phyloP scores from a whole-genome alignment of 2,888 invertebrate species.

The Aspidiotus destructor region DNA sequence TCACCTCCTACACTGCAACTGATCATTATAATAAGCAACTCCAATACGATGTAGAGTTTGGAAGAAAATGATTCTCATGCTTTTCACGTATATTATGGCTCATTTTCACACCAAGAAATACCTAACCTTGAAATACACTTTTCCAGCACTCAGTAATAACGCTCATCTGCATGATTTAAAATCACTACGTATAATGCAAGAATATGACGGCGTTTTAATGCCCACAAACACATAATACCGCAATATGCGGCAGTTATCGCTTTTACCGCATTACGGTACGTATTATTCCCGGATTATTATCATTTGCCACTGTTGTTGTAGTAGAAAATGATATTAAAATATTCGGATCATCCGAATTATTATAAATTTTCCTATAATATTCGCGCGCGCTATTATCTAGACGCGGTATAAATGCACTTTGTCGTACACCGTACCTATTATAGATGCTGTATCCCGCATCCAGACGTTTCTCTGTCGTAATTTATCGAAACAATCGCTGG shows the following conservation, averaged over 20 bases:
- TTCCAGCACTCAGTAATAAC: background rate
- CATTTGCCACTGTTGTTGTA: slow-evolving; percentile 8
- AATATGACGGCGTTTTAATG: slow-evolving; percentile 5
- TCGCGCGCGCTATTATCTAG: background rate
- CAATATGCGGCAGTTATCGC: slow-evolving; percentile 6
- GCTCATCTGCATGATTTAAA: slow-evolving; percentile 4
- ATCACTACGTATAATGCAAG: background rate
- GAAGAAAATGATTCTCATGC: too few relatives aligned
- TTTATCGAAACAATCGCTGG: background rate
- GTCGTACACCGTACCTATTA: too few relatives aligned
- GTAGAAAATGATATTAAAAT: slow-evolving; percentile 24
- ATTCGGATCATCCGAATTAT: slow-evolving; percentile 26
- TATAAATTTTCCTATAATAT: slow-evolving; percentile 13
- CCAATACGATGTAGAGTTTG: too few relatives aligned
- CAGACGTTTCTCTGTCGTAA: background rate
- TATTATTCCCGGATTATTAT: slow-evolving; percentile 28
- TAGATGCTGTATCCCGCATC: background rate
- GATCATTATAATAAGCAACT: too few relatives aligned
- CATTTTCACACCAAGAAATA: background rate
- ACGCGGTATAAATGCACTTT: too few relatives aligned
- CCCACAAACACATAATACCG: slow-evolving; percentile 1
- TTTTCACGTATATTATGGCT: too few relatives aligned
- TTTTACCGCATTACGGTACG: slow-evolving; percentile 24
- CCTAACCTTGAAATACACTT: background rate
- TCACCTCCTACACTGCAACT: too few relatives aligned